Evolutionary conservation across 1,140 invertebrate species (phyloP), one percentile per base, ranked within the genome.

Genomic region (Microplitis mediator): DNA sequence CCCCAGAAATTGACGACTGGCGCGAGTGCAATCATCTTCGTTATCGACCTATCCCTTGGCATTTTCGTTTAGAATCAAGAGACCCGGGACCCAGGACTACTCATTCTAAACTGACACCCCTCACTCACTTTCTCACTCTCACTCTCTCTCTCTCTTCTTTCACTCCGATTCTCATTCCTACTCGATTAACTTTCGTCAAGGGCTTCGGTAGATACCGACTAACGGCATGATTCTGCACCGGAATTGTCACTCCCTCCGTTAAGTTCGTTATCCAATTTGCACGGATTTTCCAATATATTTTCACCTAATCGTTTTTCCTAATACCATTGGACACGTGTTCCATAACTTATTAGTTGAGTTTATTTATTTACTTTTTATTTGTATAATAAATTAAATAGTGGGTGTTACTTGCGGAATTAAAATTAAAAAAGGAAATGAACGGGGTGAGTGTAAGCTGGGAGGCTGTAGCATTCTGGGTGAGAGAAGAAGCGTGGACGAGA

Each of bases 21-120:
- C 77, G 77, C 75, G 77, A 81, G 75, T 79, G 58, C 73, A 75
- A 79, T 78, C 79, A 75, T 79, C 80, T 77, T 68, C 70, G 70
- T 72, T 72, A 71, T 74, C 73, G 63, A 71, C 51, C 66, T 58
- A 71, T 50, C 68, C 62, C 35, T 66, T 60, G 34, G 54, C 51
- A 45, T 60, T 51, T 72, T 69, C 35, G 39, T 70, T 69, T 36
- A 39, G 2, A 56, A 51, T 61, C 56, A 23, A 67, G n/a, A 32
- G 23, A 23, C 23, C 23, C 23, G 23, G 23, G 23, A 23, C 23
- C 23, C 23, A 23, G 23, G 52, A n/a, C 36, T 14, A 36, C 35
- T 45, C 39, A 45, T 45, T 45, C 39, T 45, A 11, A 45, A 36
- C n/a, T 14, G n/a, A 23, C 9, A 31, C 5, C 32, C 35, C 58